phyloP scores from a whole-genome alignment of 2,888 invertebrate genomes.

The Hedya salicella region DNA sequence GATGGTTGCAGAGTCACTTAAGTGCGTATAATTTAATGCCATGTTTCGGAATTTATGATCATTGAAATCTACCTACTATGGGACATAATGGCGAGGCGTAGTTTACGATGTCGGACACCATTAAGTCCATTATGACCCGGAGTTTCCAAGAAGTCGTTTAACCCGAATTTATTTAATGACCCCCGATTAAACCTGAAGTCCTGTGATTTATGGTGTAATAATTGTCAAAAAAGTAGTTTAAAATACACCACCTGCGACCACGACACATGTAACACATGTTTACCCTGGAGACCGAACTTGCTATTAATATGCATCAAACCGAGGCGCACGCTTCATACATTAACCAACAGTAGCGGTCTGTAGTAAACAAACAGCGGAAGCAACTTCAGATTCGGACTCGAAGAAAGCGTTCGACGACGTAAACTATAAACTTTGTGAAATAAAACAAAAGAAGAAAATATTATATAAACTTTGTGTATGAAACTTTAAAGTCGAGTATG shows the following conservation, averaged over 20 bases:
- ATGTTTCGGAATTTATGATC: constrained; percentile 30
- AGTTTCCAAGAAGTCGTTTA: constrained; percentile 35
- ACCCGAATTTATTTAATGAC: constrained; percentile 52
- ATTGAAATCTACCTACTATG: constrained; percentile 33
- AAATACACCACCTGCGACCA: constrained; percentile 61
- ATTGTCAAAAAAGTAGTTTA: constrained; percentile 57
- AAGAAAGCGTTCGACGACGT: constrained; percentile 51
- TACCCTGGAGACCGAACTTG: constrained; percentile 57
- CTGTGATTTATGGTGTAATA: constrained; percentile 57
- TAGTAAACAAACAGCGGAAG: constrained; percentile 61
- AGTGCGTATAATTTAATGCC: constrained; percentile 34
- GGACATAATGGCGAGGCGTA: constrained; percentile 35
- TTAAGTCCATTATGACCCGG: constrained; percentile 34
- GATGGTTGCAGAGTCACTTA: constrained; percentile 29
- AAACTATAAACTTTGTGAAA: constrained; percentile 46
- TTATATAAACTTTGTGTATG: constrained; percentile 44
- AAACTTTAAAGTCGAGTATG: constrained; percentile 53
- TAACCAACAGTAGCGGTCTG: constrained; percentile 69
- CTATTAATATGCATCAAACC: constrained; percentile 68
- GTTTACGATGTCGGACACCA: constrained; percentile 36
- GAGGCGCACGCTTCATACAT: constrained; percentile 65
- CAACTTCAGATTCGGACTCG: constrained; percentile 50
- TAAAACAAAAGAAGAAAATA: too few species aligned
- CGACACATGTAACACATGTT: constrained; percentile 60
- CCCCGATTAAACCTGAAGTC: constrained; percentile 54